Conservation (phyloP, 1,140 invertebrate species). For the Sesamia nonagrioides region DNA sequence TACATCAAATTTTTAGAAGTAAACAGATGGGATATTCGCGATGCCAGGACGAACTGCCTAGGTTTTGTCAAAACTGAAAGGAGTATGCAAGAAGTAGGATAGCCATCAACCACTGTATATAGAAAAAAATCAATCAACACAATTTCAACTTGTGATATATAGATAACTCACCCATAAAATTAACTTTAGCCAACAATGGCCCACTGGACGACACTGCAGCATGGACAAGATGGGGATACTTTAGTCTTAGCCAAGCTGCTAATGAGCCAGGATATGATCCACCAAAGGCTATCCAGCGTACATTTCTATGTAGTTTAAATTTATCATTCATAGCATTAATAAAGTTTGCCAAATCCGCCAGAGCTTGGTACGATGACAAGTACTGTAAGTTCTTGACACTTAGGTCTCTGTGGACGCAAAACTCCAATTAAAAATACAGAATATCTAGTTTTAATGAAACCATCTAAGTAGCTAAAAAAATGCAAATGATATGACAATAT, state of each 20-base stretch:
- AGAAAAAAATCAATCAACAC: not conserved
- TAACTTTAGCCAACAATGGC: conserved; percentile 93
- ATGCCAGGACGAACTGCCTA: no score
- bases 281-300: conserved; percentile 97
- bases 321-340: conserved; percentile 90
- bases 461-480: no score
- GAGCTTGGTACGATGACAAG: conserved; percentile 94
- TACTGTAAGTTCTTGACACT: conserved; percentile 93
- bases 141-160: not conserved
- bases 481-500: no score
- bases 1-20: no score
- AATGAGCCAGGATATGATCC: conserved; percentile 97
- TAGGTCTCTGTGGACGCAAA: conserved; percentile 89
- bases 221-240: conserved; percentile 96
- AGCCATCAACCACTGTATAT: no score
- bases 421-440: no score
- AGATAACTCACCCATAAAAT: conserved; percentile 91
- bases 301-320: conserved; percentile 88
- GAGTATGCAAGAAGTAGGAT: no score
- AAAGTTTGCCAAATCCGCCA: conserved; percentile 95
- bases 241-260: conserved; percentile 95
- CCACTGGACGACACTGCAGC: conserved; percentile 96
- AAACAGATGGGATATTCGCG: no score
- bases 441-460: no score
- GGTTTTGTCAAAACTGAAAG: no score